phyloP scores from a whole-genome alignment of 2,888 invertebrate species.

The Conchocele bisecta region DNA sequence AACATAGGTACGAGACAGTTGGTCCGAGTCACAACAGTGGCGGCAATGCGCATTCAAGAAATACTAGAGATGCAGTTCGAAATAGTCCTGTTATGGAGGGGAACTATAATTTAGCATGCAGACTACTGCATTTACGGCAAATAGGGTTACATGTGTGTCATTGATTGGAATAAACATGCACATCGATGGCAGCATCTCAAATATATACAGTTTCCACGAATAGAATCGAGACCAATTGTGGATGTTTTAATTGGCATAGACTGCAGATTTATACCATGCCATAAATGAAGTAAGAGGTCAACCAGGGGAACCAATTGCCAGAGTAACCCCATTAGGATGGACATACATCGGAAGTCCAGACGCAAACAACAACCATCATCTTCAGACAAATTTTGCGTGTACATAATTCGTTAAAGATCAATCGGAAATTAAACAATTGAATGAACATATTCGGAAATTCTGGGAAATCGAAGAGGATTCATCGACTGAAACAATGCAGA shows the following conservation, averaged over 20 bases:
- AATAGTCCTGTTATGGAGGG: background rate
- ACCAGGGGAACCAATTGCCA: background rate
- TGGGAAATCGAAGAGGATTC: slow-evolving; percentile 27
- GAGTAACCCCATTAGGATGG: slow-evolving; percentile 20
- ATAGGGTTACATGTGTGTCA: slow-evolving; percentile 33
- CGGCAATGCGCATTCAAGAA: background rate
- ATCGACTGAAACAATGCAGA: background rate
- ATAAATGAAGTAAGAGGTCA: slow-evolving; percentile 1
- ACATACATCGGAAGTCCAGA: slow-evolving; percentile 11
- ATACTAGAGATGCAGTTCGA: background rate
- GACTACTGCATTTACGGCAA: slow-evolving; percentile 18
- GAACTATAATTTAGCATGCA: background rate
- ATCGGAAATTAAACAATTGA: background rate
- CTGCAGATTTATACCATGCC: slow-evolving; percentile 1
- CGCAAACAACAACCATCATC: background rate
- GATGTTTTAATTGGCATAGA: slow-evolving; percentile 50
- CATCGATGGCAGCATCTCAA: slow-evolving; percentile 32
- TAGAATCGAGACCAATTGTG: background rate
- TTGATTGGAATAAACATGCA: slow-evolving; percentile 37
- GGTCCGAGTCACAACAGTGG: background rate
- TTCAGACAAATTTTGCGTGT: background rate
- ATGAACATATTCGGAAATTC: slow-evolving; percentile 5
- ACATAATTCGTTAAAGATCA: slow-evolving; percentile 4
- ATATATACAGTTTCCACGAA: slow-evolving; percentile 38
- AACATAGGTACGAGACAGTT: too few relatives aligned